phyloP scores from a whole-genome alignment of 2,888 invertebrate genomes.

The Napeogenes sylphis region DNA sequence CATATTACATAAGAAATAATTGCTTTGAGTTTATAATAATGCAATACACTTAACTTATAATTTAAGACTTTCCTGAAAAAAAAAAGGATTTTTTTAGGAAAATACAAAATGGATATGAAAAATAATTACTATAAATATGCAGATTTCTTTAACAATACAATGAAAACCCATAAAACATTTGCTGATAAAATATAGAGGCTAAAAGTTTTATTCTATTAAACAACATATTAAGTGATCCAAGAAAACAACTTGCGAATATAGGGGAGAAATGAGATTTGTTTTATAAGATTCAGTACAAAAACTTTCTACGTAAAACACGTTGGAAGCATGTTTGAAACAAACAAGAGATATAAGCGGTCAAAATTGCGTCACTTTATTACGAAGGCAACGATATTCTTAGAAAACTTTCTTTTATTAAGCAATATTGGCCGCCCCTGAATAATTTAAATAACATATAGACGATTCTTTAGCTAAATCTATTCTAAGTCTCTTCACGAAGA shows the following conservation, averaged over 20 bases:
- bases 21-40: no score
- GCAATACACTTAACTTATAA: no score
- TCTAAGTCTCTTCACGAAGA: no score
- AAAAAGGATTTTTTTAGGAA: no score
- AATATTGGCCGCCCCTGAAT: slow-evolving; percentile 35
- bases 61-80: no score
- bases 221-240: slow-evolving; percentile 22
- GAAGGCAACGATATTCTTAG: slow-evolving; percentile 34
- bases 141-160: not conserved
- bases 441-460: slow-evolving; percentile 44
- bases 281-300: slow-evolving; percentile 39
- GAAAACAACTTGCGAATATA: slow-evolving; percentile 33
- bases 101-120: no score
- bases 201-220: slow-evolving; percentile 14
- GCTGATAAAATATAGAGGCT: slow-evolving; percentile 1
- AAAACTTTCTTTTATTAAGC: slow-evolving; percentile 40
- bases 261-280: slow-evolving; percentile 42
- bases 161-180: slow-evolving; percentile 3
- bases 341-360: slow-evolving; percentile 45
- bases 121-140: no score
- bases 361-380: slow-evolving; percentile 45
- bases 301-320: slow-evolving; percentile 34
- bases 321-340: slow-evolving; percentile 39
- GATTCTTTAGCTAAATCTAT: slow-evolving; percentile 10
- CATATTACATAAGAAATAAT: no score